Base-by-base conservation (phyloP, 2,888 invertebrate genomes). In the Hirtodrosophila confusa region DNA sequence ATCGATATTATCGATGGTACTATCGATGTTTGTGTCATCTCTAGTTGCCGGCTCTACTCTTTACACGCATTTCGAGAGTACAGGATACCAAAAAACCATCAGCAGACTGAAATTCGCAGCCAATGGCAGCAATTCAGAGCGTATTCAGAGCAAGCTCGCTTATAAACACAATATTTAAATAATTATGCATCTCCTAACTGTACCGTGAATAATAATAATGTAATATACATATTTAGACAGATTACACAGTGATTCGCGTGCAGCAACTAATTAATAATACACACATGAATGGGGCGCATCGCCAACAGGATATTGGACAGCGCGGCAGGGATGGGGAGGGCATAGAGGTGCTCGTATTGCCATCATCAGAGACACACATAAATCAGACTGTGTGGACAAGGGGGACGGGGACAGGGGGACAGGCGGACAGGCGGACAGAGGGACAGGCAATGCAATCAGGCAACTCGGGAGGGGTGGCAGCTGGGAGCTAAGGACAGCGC, bases 181-280 rank as follows among this genome's bases (percentile, higher is more conserved):
- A 65, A 65, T 65, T 51, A 11, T n/a, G 5, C 39, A 53, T 33
- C n/a, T 60, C 27, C 23, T 11, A 61, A 61, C 39, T 47, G 36
- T 44, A 47, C 41, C 35, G 35, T 63, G 63, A 51, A 64, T 58
- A 51, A 63, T 63, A 63, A 58, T 54, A 48, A 53, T 48, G 64
- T 43, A 29, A 60, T 60, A 43, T 58, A 29, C 53, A 58, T 58
- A 49, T 62, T 55, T 62, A 43, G 51, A 47, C 40, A 31, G 44
- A 55, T 55, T 64, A 53, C 53, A 33, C 24, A 29, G 36, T 12
- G 33, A 51, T 49, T 23, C 39, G 17, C 17, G 17, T 17, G 40
- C 40, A 69, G 65, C 40, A 60, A 35, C 45, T 56, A 47, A 69
- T 69, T 71, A 65, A 69, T 69, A 56, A 69, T 69, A 33, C 12